Evolutionary conservation across 2,797 vertebrate species (phyloP).

Genomic region (Syncerus caffer): DNA sequence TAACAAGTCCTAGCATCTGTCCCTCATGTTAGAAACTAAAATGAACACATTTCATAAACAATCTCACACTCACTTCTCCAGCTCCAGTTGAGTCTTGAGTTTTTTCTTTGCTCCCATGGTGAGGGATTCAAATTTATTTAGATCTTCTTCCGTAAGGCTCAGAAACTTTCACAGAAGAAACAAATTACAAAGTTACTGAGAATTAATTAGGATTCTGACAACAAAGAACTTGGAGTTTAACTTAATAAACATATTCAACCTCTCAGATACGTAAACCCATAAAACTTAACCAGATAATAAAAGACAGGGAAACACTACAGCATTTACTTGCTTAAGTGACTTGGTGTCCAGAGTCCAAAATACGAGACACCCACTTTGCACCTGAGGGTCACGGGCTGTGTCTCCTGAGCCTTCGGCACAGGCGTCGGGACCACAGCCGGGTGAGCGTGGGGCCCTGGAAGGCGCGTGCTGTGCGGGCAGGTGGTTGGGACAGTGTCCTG

Average conservation of each 20-base stretch:
- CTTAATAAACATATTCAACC: background rate
- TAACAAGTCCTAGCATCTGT: background rate
- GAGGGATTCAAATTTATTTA: constrained; percentile 96
- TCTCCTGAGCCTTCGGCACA: background rate
- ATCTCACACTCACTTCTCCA: constrained; percentile 92
- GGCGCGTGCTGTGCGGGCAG: accelerated
- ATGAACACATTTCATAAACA: background rate
- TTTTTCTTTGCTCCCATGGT: constrained; percentile 99
- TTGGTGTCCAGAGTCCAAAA: background rate
- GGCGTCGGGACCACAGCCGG: no score
- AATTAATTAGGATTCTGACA: background rate
- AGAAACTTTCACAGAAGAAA: constrained; percentile 88
- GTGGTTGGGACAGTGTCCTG: background rate
- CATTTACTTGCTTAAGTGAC: background rate
- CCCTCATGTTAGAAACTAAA: background rate
- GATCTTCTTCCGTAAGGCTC: constrained; percentile 96
- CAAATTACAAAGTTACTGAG: background rate
- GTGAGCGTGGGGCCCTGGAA: background rate
- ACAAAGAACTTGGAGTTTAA: background rate
- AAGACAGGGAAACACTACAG: background rate
- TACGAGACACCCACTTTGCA: background rate
- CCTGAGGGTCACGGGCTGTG: background rate
- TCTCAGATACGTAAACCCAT: background rate
- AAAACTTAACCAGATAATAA: background rate
- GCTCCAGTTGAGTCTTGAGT: constrained; percentile 96